These are phyloP conservation scores for Acleris laterana DNA, from an alignment of 2,888 invertebrate species.

Conservation along the genomic window DNA sequence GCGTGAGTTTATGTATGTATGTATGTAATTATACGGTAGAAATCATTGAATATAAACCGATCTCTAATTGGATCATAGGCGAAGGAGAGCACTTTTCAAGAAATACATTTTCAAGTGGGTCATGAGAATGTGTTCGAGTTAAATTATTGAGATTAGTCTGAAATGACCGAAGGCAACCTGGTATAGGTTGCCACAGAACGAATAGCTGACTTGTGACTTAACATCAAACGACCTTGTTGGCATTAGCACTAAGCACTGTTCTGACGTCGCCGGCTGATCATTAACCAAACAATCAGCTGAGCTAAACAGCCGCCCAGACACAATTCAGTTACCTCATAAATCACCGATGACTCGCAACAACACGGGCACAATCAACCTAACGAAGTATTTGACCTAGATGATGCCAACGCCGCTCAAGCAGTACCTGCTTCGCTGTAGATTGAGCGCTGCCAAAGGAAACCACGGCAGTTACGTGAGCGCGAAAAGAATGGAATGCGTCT, in stretches of 20 bases:
- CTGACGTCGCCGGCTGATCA: conserved; percentile 13
- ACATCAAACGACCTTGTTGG: conserved; percentile 13
- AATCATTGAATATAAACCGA: too few species aligned
- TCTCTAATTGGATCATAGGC: too few species aligned
- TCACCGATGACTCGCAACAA: conserved; percentile 42
- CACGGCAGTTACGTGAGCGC: conserved; percentile 65
- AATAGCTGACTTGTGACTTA: too few species aligned
- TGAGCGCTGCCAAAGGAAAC: conserved; percentile 54
- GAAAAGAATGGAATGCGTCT: conserved; percentile 71
- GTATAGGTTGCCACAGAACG: too few species aligned
- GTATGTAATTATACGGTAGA: too few species aligned
- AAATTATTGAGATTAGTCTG: too few species aligned
- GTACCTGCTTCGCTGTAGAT: conserved; percentile 38
- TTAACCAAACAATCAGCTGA: conserved; percentile 20
- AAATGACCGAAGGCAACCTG: too few species aligned
- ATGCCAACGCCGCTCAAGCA: conserved; percentile 48
- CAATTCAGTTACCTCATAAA: conserved; percentile 46
- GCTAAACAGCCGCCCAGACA: conserved; percentile 19
- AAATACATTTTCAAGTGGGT: too few species aligned
- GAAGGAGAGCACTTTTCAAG: too few species aligned
- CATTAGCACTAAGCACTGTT: conserved; percentile 16
- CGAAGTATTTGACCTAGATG: conserved; percentile 61
- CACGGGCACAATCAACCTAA: conserved; percentile 46
- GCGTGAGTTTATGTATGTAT: too few species aligned
- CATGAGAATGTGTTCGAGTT: too few species aligned